Base-by-base conservation (phyloP, 2,113 vertebrate species). In the Oncorhynchus mykiss region DNA sequence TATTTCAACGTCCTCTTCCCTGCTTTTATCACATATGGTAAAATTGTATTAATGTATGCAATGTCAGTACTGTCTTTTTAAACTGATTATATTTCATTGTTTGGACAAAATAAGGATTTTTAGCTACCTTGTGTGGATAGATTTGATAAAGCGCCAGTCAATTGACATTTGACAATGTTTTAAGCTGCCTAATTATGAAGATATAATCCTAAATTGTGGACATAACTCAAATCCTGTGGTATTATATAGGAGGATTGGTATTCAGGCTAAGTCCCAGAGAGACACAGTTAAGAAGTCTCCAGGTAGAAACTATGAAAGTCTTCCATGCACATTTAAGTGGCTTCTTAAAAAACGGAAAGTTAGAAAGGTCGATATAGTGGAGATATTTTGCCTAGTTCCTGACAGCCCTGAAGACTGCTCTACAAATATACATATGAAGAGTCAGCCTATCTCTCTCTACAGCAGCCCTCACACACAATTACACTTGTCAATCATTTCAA, bases 401-500 rank as follows among this genome's bases (percentile, higher is more conserved):
- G 83, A 86, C 85, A 88, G 84, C 76, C 82, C 72, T 73, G 62
- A 82, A 67, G 77, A 83, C 70, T 45, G n/a, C 70, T 82, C 73
- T 68, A 81, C 80, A 90, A 86, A 89, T 86, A 87, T 78, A 84
- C 80, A 87, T 86, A 88, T 88, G 75, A 87, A 79, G 78, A 77
- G 70, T 85, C 24, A 34, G 81, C 57, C n/a, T 80, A 77, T 78
- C 5, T 3, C 72, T 86, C 74, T 70, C 70, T 76, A 51, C 74
- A 82, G 82, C 76, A 79, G 77, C 83, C 84, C 77, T 89, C 60
- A 48, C 80, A 80, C 85, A 84, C 90, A 92, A 93, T 94, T 95
- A 92, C 90, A 92, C 89, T 83, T 92, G 92, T 93, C 93, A 94
- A 85, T 95, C 92, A 93, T 88, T 92, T 90, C 80, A 91, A 83